phyloP scores from a whole-genome alignment of 2,888 invertebrate genomes.

The Lasioglossum morio region DNA sequence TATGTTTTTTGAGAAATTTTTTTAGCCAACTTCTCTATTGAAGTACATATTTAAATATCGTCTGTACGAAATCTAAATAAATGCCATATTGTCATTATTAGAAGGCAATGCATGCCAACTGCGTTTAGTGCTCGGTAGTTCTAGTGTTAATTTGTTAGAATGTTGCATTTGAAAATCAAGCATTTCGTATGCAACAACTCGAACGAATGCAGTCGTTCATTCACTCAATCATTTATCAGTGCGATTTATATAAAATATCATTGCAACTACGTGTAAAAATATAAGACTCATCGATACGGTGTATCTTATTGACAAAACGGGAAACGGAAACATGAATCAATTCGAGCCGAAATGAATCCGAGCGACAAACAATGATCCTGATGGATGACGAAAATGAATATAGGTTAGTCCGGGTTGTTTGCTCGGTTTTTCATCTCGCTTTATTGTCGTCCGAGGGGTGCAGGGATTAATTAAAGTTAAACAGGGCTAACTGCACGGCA shows the following conservation, averaged over 20 bases:
- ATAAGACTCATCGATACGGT: neutral
- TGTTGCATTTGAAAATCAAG: too few species aligned
- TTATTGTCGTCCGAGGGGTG: constrained; percentile 70
- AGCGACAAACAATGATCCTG: constrained; percentile 19
- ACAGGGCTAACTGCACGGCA: constrained; percentile 76
- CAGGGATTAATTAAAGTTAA: constrained; percentile 80
- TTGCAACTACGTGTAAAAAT: neutral
- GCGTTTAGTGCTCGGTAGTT: too few species aligned
- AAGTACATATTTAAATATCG: too few species aligned
- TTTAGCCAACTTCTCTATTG: too few species aligned
- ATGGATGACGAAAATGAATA: constrained; percentile 54
- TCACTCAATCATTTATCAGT: too few species aligned
- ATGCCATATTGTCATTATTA: too few species aligned
- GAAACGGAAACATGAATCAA: constrained; percentile 4
- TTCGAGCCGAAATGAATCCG: neutral
- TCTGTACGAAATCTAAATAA: too few species aligned
- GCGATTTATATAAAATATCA: neutral
- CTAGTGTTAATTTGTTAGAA: too few species aligned
- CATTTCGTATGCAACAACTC: too few species aligned
- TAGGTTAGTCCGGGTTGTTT: constrained; percentile 69
- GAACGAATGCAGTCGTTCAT: too few species aligned
- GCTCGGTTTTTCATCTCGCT: constrained; percentile 76
- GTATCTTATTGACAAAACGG: neutral
- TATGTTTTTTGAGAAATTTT: too few species aligned
- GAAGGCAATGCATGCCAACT: too few species aligned